A percentile compares a stretch with the other conserved stretches of the same genome.
Evolutionary conservation across 2,113 vertebrate genomes (phyloP).

Genomic region (Oreotrochilus melanogaster): DNA sequence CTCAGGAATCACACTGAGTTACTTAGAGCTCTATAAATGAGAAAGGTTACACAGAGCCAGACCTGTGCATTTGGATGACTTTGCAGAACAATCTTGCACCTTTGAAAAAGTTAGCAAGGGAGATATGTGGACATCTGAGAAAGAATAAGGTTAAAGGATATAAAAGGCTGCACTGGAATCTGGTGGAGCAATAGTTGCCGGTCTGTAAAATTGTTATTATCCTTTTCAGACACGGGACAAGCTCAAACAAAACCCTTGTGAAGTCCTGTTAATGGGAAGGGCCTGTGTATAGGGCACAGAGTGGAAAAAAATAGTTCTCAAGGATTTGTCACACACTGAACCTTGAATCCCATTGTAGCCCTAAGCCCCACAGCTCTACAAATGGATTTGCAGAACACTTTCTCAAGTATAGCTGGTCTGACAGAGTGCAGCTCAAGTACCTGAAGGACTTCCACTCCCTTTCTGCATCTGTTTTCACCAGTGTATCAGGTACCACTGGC

Average conservation of each 20-base stretch:
- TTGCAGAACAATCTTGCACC: neutral
- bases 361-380: neutral
- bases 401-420: neutral
- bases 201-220: neutral
- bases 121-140: neutral
- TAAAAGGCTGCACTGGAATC: neutral
- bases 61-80: neutral
- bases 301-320: neutral
- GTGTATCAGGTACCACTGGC: accelerated
- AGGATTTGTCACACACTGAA: neutral
- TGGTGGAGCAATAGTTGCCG: neutral
- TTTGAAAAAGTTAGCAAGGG: neutral
- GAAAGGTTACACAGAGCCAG: neutral
- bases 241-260: neutral
- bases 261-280: neutral
- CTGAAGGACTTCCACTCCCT: neutral
- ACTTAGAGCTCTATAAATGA: neutral
- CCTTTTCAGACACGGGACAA: neutral
- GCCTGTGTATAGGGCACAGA: neutral
- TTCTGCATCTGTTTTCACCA: neutral
- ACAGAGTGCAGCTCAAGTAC: neutral
- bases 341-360: neutral
- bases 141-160: neutral
- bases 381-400: neutral
- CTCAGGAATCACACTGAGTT: neutral